phyloP scores from a whole-genome alignment of 1,140 invertebrate species.

The Drosophila eugracilis region DNA sequence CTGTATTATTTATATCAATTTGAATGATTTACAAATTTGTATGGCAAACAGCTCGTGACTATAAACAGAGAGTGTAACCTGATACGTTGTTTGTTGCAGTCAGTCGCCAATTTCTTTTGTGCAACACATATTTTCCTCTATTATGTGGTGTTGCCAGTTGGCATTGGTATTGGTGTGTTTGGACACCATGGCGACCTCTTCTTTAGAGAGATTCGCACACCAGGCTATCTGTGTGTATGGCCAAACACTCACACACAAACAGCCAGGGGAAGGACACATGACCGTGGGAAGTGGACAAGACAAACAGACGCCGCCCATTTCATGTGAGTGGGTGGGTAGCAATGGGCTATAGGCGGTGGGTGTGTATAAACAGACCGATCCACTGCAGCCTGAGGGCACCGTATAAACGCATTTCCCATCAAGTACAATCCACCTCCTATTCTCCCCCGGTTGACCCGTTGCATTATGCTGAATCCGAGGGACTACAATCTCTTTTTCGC shows the following conservation, averaged over 20 bases:
- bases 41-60: slow-evolving; percentile 41
- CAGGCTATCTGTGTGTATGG: slow-evolving; percentile 42
- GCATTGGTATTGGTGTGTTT: slow-evolving; percentile 11
- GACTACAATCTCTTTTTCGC: slow-evolving; percentile 25
- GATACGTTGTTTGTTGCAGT: slow-evolving; percentile 54
- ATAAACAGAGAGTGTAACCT: slow-evolving; percentile 47
- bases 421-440: not conserved
- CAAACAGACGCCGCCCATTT: slow-evolving; percentile 63
- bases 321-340: slow-evolving; percentile 49
- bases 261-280: slow-evolving; percentile 47
- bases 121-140: slow-evolving; percentile 21
- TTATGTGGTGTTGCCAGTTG: slow-evolving; percentile 11
- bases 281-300: slow-evolving; percentile 55
- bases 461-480: slow-evolving; percentile 49
- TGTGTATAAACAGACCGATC: slow-evolving; percentile 45
- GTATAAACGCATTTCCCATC: slow-evolving; percentile 34
- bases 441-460: slow-evolving; percentile 6
- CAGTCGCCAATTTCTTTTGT: slow-evolving; percentile 53
- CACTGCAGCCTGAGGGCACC: slow-evolving; percentile 28
- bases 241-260: slow-evolving; percentile 35
- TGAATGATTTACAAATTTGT: slow-evolving; percentile 64
- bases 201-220: slow-evolving; percentile 8
- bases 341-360: too few relatives aligned
- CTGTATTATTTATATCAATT: slow-evolving; percentile 73
- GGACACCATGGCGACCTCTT: slow-evolving; percentile 53